Evolutionary conservation across 2,888 invertebrate species (phyloP), one percentile per base, ranked within the genome.

Genomic region (Zygogramma bicolorata): DNA sequence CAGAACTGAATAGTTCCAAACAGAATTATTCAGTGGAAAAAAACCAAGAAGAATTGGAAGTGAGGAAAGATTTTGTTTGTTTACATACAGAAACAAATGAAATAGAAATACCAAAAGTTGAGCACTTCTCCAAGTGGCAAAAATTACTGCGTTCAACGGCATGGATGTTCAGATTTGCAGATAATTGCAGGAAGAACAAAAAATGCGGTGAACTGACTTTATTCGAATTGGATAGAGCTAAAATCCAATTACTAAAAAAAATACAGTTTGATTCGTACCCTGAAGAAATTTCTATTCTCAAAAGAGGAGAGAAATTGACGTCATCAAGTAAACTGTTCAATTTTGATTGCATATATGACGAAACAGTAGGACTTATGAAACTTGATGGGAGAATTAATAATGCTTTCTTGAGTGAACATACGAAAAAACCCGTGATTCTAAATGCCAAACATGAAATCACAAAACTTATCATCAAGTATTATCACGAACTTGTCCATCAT

Each of bases 401-500:
- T 38, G 38, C 38, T 10, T 10, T 10, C 13, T 2, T 57, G 57
- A 22, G n/a, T 2, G 25, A 25, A 22, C 10, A 22, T 4, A 57
- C 57, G 3, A 57, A 59, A 58, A 66, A 34, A 20, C 66, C 58
- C 4, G 22, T 22, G 3, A 62, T 61, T 34, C 31, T 62, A 18
- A 62, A 68, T 22, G 18, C 68, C 3, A 57, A 61, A 57, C 58
- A 69, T 42, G 13, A 68, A 4, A 57, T 66, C 31, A 71, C 71
- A 31, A 49, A 66, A 69, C 57, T 31, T 68, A 49, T 71, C 10
- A 65, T 69, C 15, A 65, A 61, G 20, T 31, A 65, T 40, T 63
- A 69, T 57, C 71, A 74, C 66, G 71, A 74, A 66, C 40, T 71
- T 31, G 46, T 42, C 4, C 18, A 57, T n/a, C 71, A 71, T 57